Percentiles rank a stretch among this genome's conserved stretches.
phyloP scores from a whole-genome alignment of 2,113 vertebrate species.

The Zapus hudsonius region DNA sequence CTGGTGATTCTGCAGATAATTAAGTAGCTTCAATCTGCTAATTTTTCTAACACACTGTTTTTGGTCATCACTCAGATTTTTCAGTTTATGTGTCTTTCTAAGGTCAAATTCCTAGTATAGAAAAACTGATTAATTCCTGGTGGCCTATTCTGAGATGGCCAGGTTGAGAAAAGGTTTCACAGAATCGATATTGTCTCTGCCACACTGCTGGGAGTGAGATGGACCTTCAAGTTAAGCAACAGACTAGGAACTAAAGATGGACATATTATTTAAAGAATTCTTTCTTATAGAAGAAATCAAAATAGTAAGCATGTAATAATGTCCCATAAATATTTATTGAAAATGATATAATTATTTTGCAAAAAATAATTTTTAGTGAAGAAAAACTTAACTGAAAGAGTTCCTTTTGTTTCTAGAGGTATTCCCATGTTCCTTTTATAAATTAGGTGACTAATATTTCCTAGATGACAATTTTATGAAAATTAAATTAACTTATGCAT shows the following conservation, averaged over 20 bases:
- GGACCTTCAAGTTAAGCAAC: background rate
- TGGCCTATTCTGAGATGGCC: background rate
- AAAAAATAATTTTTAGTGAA: constrained; percentile 7
- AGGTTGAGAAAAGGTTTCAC: background rate
- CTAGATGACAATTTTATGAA: background rate
- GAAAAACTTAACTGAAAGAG: background rate
- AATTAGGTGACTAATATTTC: background rate
- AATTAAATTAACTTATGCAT: background rate
- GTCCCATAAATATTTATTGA: background rate
- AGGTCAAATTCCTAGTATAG: background rate
- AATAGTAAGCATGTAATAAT: background rate
- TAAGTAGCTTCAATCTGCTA: background rate
- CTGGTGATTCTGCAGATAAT: background rate
- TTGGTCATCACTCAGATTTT: background rate
- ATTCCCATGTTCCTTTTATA: background rate
- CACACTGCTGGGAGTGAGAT: background rate
- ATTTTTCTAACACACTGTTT: background rate
- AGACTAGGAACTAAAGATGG: background rate
- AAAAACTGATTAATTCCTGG: background rate
- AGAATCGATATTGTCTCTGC: background rate
- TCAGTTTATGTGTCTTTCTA: background rate
- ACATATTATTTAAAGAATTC: background rate
- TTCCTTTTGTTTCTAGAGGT: background rate
- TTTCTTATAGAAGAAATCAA: background rate
- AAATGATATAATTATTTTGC: background rate